A percentile compares a stretch with the other conserved stretches of the same genome.
These are phyloP conservation scores for Sminthopsis crassicaudata DNA, from an alignment of 2,113 vertebrate species.

Conservation along the genomic window DNA sequence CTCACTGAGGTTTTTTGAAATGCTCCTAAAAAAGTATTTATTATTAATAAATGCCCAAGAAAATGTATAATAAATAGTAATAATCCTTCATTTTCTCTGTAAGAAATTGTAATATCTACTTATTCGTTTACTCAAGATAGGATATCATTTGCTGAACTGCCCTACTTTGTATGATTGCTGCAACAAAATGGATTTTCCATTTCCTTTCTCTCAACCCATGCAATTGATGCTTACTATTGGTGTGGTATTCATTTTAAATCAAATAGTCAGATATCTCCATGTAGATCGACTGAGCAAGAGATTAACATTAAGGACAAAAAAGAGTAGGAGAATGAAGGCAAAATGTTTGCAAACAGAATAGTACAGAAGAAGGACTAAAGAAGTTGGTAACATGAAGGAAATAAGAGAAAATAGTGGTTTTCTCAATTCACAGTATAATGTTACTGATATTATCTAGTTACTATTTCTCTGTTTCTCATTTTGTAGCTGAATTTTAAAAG, in stretches of 20 bases:
- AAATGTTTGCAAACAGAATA: not conserved
- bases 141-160: not conserved
- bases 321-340: not conserved
- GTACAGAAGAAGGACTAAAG: not conserved
- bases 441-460: not conserved
- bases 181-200: conserved; percentile 5
- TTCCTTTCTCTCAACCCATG: not conserved
- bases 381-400: not conserved
- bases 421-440: not conserved
- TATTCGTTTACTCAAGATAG: not conserved
- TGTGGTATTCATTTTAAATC: conserved; percentile 20
- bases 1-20: not conserved
- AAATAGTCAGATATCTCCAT: conserved; percentile 1
- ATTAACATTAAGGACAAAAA: not conserved
- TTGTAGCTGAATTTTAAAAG: not conserved
- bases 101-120: conserved; percentile 1
- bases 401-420: not conserved
- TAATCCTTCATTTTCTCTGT: conserved; percentile 1
- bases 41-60: not conserved
- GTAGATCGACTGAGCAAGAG: conserved; percentile 12
- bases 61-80: conserved; percentile 45
- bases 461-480: not conserved
- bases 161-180: not conserved
- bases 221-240: not conserved
- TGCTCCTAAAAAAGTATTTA: conserved; percentile 12